Evolutionary conservation across 2,888 invertebrate species (phyloP).

Genomic region (Phragmatobia fuliginosa): DNA sequence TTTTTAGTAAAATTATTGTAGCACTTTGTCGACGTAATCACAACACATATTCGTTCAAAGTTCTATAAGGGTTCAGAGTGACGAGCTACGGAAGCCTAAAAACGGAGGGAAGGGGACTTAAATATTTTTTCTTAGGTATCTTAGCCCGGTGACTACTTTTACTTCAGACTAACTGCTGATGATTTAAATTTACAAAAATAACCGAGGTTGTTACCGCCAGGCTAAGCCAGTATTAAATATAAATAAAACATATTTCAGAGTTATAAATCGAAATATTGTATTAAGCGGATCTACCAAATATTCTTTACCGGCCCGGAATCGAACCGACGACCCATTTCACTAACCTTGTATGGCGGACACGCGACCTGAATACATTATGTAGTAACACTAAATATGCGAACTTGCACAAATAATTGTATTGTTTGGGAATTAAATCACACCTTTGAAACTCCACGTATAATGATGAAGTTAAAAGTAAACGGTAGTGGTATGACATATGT

Average conservation of each 20-base stretch:
- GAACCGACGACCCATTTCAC: constrained; percentile 57
- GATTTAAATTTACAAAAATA: too few relatives aligned
- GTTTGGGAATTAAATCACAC: background rate
- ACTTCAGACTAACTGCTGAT: too few relatives aligned
- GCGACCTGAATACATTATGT: constrained; percentile 52
- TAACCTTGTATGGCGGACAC: constrained; percentile 56
- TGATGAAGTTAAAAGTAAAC: background rate
- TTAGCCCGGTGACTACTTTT: too few relatives aligned
- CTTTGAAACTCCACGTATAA: background rate
- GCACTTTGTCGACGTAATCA: too few relatives aligned
- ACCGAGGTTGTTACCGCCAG: too few relatives aligned
- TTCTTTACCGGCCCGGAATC: constrained; percentile 23
- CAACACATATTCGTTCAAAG: too few relatives aligned
- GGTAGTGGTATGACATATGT: too few relatives aligned
- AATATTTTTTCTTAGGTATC: too few relatives aligned
- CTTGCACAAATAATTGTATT: constrained; percentile 20
- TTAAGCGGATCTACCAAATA: constrained; percentile 19
- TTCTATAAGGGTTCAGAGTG: too few relatives aligned
- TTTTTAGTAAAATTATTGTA: too few relatives aligned
- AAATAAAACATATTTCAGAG: background rate
- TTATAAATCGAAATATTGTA: background rate
- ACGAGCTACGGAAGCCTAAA: too few relatives aligned
- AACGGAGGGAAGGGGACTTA: too few relatives aligned
- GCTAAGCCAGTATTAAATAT: background rate
- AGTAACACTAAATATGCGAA: constrained; percentile 11